These are phyloP conservation scores for Eupeodes corollae DNA, from an alignment of 1,140 invertebrate genomes.

Conservation along the genomic window DNA sequence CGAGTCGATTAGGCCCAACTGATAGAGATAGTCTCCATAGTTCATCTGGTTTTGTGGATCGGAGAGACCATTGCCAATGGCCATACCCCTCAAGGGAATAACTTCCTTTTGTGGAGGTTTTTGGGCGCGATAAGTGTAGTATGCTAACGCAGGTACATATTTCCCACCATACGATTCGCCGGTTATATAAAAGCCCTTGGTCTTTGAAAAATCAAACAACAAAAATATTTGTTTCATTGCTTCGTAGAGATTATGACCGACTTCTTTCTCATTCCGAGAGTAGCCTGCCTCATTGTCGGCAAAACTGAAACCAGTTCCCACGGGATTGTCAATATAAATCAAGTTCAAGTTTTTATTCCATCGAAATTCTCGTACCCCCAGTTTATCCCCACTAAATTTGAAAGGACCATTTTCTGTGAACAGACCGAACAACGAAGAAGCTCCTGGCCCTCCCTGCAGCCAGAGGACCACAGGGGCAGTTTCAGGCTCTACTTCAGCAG, in stretches of 20 bases:
- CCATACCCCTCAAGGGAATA: conserved; percentile 54
- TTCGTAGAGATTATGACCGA: conserved; percentile 54
- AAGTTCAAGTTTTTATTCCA: conserved; percentile 68
- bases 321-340: conserved; percentile 80
- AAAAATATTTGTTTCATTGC: conserved; percentile 61
- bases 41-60: conserved; percentile 69
- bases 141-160: conserved; percentile 65
- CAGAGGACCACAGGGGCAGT: conserved; percentile 65
- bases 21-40: conserved; percentile 73
- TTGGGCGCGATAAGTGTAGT: conserved; percentile 56
- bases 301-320: conserved; percentile 70
- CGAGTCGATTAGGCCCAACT: conserved; percentile 64
- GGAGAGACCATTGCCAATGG: conserved; percentile 75
- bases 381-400: conserved; percentile 44
- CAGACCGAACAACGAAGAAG: conserved; percentile 65
- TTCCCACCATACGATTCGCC: conserved; percentile 83
- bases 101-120: conserved; percentile 41
- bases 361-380: conserved; percentile 49
- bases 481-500: conserved; percentile 42
- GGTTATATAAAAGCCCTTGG: conserved; percentile 62
- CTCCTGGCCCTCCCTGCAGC: conserved; percentile 76
- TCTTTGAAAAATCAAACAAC: conserved; percentile 54
- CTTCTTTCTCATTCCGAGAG: conserved; percentile 50
- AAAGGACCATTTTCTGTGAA: conserved; percentile 77
- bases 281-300: conserved; percentile 52